Evolutionary conservation across 1,140 invertebrate genomes (phyloP).

Genomic region (Choristoneura fumiferana): DNA sequence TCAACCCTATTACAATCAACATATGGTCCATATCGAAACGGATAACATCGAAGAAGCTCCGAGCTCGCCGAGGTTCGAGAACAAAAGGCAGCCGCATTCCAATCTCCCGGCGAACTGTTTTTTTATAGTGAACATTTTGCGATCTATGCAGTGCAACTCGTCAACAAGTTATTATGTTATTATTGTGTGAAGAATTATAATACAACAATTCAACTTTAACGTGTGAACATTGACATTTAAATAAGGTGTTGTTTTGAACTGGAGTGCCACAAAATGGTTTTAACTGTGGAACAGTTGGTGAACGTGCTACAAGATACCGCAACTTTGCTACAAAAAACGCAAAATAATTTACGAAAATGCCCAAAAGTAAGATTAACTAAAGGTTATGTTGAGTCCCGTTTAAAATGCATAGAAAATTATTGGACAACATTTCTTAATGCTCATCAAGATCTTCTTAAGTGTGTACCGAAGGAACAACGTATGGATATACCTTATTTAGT

Average conservation of each 20-base stretch:
- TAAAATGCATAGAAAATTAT: background rate
- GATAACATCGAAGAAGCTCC: background rate
- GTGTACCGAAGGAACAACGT: background rate
- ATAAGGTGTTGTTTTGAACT: background rate
- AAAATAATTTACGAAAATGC: slow-evolving; percentile 8
- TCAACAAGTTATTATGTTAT: background rate
- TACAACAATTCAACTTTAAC: background rate
- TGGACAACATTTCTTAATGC: background rate
- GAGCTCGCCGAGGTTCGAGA: background rate
- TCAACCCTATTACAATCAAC: background rate
- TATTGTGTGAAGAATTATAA: background rate
- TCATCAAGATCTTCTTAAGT: background rate
- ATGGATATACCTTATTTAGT: slow-evolving; percentile 1
- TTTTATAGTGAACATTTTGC: background rate
- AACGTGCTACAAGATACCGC: background rate
- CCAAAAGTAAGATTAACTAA: background rate
- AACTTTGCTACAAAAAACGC: background rate
- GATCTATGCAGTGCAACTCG: background rate
- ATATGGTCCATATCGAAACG: background rate
- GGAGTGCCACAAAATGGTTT: background rate
- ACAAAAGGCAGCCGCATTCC: background rate
- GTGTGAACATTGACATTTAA: background rate
- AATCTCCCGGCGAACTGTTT: background rate
- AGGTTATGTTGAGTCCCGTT: background rate
- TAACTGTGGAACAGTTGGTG: background rate